phyloP scores from a whole-genome alignment of 2,113 vertebrate species.

The Acrocephalus kingi region DNA sequence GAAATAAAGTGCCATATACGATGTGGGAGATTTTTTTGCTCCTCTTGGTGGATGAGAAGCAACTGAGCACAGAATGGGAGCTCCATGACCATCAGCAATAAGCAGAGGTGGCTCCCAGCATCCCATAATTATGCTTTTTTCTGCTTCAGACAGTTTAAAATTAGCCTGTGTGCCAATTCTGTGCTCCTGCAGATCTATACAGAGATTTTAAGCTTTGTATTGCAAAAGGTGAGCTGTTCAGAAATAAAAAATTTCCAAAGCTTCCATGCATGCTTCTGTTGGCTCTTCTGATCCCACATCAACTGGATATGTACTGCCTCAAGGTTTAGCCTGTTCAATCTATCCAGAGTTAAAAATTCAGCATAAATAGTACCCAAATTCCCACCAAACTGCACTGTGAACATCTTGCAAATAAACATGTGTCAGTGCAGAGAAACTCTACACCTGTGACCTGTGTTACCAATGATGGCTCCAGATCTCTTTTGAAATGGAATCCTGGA shows the following conservation, averaged over 20 bases:
- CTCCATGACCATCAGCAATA: not conserved
- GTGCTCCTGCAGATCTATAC: fast-evolving
- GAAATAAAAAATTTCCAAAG: not conserved
- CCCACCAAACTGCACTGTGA: not conserved
- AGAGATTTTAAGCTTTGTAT: not conserved
- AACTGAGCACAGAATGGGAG: not conserved
- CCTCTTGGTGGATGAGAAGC: not conserved
- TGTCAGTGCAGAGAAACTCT: not conserved
- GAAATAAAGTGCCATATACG: fast-evolving
- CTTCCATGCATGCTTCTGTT: not conserved
- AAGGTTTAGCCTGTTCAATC: not conserved
- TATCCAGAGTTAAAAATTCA: not conserved
- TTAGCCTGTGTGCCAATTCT: not conserved
- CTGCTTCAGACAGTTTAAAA: not conserved
- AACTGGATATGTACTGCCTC: not conserved
- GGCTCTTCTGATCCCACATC: not conserved
- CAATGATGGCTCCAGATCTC: not conserved
- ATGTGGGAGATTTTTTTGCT: not conserved
- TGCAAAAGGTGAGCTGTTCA: not conserved
- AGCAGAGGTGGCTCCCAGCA: not conserved
- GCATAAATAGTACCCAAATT: not conserved
- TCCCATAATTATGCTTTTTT: not conserved
- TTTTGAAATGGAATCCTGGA: not conserved
- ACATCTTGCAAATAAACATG: not conserved
- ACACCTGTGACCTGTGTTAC: not conserved